Evolutionary conservation across 2,888 invertebrate genomes (phyloP), one percentile per base, ranked within the genome.

Genomic region (Tachystola acroxantha): DNA sequence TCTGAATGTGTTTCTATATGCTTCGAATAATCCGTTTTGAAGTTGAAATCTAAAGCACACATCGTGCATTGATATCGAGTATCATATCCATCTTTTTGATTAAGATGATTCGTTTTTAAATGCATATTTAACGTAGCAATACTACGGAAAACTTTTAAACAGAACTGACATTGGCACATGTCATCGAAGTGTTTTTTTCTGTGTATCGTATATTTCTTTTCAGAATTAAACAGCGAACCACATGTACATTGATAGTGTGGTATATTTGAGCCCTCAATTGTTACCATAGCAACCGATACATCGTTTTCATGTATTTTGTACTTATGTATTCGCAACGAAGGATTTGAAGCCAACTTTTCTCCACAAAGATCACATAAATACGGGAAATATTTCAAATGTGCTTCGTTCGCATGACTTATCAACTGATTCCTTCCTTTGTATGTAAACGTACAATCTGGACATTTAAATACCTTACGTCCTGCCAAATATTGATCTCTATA

Each of bases 51-150:
- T 2, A 7, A 7, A 7, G 29, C 14, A n/a, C 29, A 29, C 29
- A 29, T 29, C 7, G 29, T 14, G 14, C 29, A 29, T n/a, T 14
- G 10, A 22, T 29, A 14, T 9, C 3, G n/a, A 6, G 27, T 19
- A 12, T 33, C 28, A 4, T 20, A 10, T 5, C 11, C 10, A 7
- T 16, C 28, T 7, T 27, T 6, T 30, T 38, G 28, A 3, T 25
- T 16, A 4, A 16, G 29, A 10, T 38, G 38, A 3, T 22, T 7
- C 6, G 7, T 34, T 7, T 24, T 32, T 1, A 29, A 7, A 30
- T 38, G 38, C 14, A 25, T 25, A 19, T 38, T 38, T 11, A 34
- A 29, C 1, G 22, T 27, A 7, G 27, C 28, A n/a, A 33, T 37
- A 28, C 16, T 37, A 7, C 28, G 10, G 22, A 33, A 32, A 1